phyloP scores from a whole-genome alignment of 2,113 vertebrate species.

The Dryoscopus gambensis region DNA sequence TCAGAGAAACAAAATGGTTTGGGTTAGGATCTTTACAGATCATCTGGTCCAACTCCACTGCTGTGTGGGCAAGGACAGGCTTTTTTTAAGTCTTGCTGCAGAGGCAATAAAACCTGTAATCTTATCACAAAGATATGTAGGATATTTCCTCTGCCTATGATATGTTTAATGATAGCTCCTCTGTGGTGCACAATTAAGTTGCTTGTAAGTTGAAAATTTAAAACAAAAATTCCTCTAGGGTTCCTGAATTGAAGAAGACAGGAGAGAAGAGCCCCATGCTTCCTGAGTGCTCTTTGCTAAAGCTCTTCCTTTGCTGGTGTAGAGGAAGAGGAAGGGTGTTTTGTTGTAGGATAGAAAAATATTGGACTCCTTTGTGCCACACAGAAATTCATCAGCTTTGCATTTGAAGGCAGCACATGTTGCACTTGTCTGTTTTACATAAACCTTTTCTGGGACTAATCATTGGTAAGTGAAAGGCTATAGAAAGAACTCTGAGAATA shows the following conservation, averaged over 20 bases:
- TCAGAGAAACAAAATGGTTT: not conserved
- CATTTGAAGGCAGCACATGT: not conserved
- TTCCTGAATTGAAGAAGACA: not conserved
- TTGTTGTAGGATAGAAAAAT: not conserved
- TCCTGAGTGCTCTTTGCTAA: not conserved
- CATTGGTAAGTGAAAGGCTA: not conserved
- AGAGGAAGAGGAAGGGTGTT: not conserved
- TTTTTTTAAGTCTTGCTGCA: not conserved
- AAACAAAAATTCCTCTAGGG: not conserved
- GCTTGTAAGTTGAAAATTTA: not conserved
- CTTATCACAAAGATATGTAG: not conserved
- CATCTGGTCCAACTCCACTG: not conserved
- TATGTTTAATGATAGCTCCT: not conserved
- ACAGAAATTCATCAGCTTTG: not conserved
- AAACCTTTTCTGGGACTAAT: not conserved
- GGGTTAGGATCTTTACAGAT: not conserved
- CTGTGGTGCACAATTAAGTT: not conserved
- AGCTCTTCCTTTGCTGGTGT: not conserved
- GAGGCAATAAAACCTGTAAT: not conserved
- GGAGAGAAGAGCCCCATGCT: not conserved
- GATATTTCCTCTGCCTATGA: not conserved
- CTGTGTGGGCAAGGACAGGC: not conserved
- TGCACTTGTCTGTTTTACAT: not conserved
- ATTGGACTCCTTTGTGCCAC: not conserved
- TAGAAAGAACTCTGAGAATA: not conserved